A percentile compares a stretch with the other conserved stretches of the same genome.
Evolutionary conservation across 2,113 vertebrate species (phyloP).

Genomic region (Okapia johnstoni): DNA sequence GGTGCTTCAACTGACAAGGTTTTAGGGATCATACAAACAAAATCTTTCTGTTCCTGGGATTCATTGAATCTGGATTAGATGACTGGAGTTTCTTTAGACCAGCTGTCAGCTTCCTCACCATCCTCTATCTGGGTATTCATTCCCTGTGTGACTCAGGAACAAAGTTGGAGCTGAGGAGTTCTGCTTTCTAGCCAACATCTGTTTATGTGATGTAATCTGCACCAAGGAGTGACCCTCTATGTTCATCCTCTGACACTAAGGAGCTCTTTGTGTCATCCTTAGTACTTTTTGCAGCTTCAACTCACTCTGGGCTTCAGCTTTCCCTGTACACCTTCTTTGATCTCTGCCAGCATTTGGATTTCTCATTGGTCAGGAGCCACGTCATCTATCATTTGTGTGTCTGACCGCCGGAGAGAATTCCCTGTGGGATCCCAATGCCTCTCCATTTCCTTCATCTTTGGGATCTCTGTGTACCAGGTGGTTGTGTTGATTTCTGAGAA

Average conservation of each 20-base stretch:
- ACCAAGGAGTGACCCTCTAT: background rate
- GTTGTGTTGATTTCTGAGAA: background rate
- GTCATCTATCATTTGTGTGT: background rate
- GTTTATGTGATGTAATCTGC: accelerated
- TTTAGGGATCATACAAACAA: background rate
- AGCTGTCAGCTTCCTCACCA: background rate
- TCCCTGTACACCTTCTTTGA: background rate
- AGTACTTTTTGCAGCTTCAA: background rate
- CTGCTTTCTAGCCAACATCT: background rate
- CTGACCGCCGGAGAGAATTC: background rate
- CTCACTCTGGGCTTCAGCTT: background rate
- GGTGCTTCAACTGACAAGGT: background rate
- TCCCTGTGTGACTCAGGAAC: background rate
- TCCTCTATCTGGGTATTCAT: background rate
- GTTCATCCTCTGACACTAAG: background rate
- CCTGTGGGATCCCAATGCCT: background rate
- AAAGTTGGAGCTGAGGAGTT: background rate
- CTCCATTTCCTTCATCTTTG: background rate
- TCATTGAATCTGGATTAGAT: background rate
- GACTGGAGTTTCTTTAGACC: background rate
- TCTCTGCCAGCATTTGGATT: background rate
- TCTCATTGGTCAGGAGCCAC: background rate
- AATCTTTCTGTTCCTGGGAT: background rate
- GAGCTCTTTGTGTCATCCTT: background rate
- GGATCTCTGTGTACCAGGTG: background rate